Conservation (phyloP, 2,113 vertebrate genomes). For the Calyptommatus sinebrachiatus region DNA sequence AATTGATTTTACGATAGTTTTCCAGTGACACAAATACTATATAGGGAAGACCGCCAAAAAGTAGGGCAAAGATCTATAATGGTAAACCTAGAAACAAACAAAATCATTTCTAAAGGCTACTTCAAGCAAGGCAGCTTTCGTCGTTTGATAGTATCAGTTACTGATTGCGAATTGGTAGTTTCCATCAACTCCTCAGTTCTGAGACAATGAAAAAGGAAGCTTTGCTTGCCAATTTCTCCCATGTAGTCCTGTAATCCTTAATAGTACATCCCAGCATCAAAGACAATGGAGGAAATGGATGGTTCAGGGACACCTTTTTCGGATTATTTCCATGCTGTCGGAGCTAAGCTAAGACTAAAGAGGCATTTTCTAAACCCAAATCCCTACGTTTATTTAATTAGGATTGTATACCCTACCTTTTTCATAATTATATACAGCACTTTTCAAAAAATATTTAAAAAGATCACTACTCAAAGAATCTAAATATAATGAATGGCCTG, state of each 20-base stretch:
- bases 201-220: conserved; percentile 2
- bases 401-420: too few species aligned
- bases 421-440: too few species aligned
- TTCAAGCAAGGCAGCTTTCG: conserved; percentile 18
- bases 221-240: background rate
- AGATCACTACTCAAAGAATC: too few species aligned
- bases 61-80: background rate
- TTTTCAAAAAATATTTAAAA: too few species aligned
- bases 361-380: background rate
- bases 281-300: background rate
- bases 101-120: background rate
- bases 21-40: conserved; percentile 1
- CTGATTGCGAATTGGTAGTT: background rate
- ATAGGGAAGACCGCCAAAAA: background rate
- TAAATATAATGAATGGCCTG: too few species aligned
- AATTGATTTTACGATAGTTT: conserved; percentile 7
- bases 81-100: background rate
- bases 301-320: background rate
- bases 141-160: conserved; percentile 35
- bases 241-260: background rate
- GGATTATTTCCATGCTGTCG: background rate
- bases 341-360: too few species aligned
- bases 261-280: background rate
- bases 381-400: background rate
- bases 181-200: background rate